Percentiles rank a stretch among this genome's conserved stretches.
These are phyloP conservation scores for Larimichthys crocea DNA, from an alignment of 2,113 vertebrate species.

Conservation along the genomic window DNA sequence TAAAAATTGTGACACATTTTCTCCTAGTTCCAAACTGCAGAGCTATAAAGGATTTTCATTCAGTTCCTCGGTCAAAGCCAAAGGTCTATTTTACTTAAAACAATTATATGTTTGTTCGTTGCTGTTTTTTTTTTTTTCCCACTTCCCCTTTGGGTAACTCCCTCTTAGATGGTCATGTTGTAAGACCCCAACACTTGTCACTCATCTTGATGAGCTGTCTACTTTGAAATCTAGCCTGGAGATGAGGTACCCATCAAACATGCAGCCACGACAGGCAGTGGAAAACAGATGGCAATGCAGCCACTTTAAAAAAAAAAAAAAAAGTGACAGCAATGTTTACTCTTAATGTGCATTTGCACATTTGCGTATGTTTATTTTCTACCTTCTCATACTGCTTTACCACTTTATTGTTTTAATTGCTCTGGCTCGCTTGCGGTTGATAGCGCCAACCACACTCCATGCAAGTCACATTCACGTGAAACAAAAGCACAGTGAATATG, in stretches of 20 bases:
- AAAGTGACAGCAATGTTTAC: slow-evolving; percentile 50
- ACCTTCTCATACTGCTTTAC: not conserved
- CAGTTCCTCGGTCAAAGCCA: slow-evolving; percentile 15
- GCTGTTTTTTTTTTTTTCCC: not conserved
- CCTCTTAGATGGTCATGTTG: slow-evolving; percentile 58
- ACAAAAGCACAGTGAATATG: slow-evolving; percentile 4
- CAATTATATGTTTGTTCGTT: slow-evolving; percentile 10
- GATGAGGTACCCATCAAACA: slow-evolving; percentile 69
- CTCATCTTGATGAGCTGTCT: slow-evolving; percentile 77
- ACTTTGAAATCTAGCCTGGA: slow-evolving; percentile 68
- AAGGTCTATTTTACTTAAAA: slow-evolving; percentile 34
- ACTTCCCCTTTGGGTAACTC: slow-evolving; percentile 43
- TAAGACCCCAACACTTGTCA: slow-evolving; percentile 72
- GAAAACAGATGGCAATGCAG: slow-evolving; percentile 74
- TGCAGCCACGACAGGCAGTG: slow-evolving; percentile 56
- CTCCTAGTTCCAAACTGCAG: not conserved
- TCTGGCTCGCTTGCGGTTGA: slow-evolving; percentile 15
- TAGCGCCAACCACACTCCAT: slow-evolving; percentile 4
- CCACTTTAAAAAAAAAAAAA: slow-evolving; percentile 48
- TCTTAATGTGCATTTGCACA: slow-evolving; percentile 44
- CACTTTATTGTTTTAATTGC: slow-evolving; percentile 24
- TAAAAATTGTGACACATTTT: slow-evolving; percentile 21
- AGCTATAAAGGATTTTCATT: not conserved
- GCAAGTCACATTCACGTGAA: slow-evolving; percentile 1
- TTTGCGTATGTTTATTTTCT: slow-evolving; percentile 6